Evolutionary conservation across 2,797 vertebrate genomes (phyloP).

Genomic region (Hyperoplus immaculatus): DNA sequence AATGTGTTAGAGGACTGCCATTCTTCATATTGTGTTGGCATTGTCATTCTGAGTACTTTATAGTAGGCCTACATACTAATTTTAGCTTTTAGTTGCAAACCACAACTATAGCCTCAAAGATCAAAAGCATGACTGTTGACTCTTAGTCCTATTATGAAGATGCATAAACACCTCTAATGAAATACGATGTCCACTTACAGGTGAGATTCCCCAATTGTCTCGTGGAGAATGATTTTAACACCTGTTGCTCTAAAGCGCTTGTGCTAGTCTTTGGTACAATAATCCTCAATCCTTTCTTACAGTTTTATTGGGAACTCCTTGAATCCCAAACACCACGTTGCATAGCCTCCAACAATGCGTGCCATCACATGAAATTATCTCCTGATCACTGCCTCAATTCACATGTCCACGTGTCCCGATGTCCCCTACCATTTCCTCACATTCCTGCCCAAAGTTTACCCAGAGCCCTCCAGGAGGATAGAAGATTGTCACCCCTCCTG

Average conservation of each 20-base stretch:
- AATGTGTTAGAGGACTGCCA: neutral
- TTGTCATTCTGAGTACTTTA: neutral
- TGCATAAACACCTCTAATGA: neutral
- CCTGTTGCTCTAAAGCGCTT: constrained; percentile 16
- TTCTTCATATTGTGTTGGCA: neutral
- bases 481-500: constrained; percentile 33
- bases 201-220: neutral
- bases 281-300: constrained; percentile 52
- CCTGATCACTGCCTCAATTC: constrained; percentile 73
- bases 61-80: neutral
- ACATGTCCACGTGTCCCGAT: constrained; percentile 34
- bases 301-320: constrained; percentile 54
- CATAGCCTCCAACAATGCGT: constrained; percentile 47
- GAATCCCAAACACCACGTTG: constrained; percentile 39
- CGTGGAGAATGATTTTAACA: neutral
- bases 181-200: no score
- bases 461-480: constrained; percentile 44
- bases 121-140: no score
- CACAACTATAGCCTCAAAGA: no score
- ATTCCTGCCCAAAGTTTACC: constrained; percentile 72
- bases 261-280: constrained; percentile 19
- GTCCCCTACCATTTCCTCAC: constrained; percentile 55
- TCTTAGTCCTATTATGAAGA: neutral
- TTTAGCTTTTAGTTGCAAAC: no score
- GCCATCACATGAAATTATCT: constrained; percentile 76